Conservation (phyloP, 2,113 vertebrate species). For the Ciconia stormi region DNA sequence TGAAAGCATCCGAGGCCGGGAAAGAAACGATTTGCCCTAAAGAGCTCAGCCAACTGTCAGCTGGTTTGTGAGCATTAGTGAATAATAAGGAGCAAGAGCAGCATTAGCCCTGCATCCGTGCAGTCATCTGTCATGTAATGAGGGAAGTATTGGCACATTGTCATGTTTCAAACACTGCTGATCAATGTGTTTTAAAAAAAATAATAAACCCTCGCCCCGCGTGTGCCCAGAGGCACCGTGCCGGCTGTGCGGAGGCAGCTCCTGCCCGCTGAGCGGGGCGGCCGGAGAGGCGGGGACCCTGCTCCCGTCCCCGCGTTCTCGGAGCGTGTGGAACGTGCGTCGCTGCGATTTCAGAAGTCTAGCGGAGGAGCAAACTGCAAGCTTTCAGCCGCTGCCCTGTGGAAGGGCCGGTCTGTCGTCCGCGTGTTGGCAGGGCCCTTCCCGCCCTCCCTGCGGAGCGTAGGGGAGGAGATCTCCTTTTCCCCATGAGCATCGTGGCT, state of each 20-base stretch:
- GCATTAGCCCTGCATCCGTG: neutral
- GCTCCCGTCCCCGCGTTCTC: neutral
- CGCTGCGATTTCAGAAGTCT: neutral
- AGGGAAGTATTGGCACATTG: slow-evolving; percentile 38
- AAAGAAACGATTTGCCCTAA: slow-evolving; percentile 1
- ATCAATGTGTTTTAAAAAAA: slow-evolving; percentile 15
- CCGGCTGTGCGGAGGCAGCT: neutral
- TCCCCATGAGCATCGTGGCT: neutral
- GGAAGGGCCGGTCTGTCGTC: neutral
- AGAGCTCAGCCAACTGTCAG: slow-evolving; percentile 37
- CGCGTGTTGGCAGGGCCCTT: neutral
- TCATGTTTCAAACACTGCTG: slow-evolving; percentile 40
- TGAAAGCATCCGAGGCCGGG: neutral
- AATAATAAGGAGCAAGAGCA: slow-evolving; percentile 43
- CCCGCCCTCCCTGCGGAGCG: neutral
- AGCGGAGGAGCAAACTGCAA: no score
- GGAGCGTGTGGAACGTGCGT: rapidly evolving
- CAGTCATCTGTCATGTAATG: slow-evolving; percentile 33
- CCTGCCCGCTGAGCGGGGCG: neutral
- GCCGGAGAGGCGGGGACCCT: neutral
- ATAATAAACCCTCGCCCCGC: neutral
- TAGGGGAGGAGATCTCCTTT: neutral
- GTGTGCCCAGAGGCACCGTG: neutral
- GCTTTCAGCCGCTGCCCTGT: neutral
- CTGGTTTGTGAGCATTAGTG: slow-evolving; percentile 21